Conservation (phyloP, 2,113 vertebrate genomes). For the Oncorhynchus nerka region DNA sequence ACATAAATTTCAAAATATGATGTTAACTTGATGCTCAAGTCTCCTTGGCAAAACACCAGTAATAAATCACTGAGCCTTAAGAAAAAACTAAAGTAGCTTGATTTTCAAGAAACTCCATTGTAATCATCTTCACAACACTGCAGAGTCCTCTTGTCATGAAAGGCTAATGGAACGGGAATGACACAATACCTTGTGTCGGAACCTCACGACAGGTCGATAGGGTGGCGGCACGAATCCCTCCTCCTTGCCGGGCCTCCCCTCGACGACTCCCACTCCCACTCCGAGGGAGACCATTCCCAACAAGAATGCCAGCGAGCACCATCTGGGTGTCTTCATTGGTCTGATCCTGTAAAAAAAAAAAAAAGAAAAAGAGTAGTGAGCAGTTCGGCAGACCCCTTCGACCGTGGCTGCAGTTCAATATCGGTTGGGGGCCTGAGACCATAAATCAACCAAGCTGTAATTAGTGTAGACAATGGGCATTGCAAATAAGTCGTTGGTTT, state of each 20-base stretch:
- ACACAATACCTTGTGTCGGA: constrained; percentile 80
- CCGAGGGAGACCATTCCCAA: constrained; percentile 56
- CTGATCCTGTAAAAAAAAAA: constrained; percentile 63
- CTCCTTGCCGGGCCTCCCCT: constrained; percentile 63
- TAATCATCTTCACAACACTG: constrained; percentile 50
- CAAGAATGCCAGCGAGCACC: constrained; percentile 60
- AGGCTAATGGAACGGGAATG: constrained; percentile 43
- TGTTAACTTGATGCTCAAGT: constrained; percentile 30
- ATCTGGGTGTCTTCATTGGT: constrained; percentile 68
- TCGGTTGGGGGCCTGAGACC: constrained; percentile 21
- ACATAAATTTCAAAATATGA: constrained; percentile 29
- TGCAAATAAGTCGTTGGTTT: constrained; percentile 55
- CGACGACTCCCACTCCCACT: constrained; percentile 4
- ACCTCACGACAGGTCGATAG: constrained; percentile 74
- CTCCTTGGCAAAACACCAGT: neutral
- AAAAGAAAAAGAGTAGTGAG: constrained; percentile 50
- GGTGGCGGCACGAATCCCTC: constrained; percentile 60
- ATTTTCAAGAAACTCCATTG: constrained; percentile 14
- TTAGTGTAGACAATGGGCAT: constrained; percentile 64
- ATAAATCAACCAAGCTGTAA: constrained; percentile 64
- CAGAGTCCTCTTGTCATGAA: constrained; percentile 28
- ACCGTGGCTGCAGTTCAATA: constrained; percentile 31
- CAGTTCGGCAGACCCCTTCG: neutral
- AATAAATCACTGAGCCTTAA: constrained; percentile 11
- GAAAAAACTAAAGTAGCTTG: constrained; percentile 29